These are phyloP conservation scores for Caenorhabditis zanzibari DNA, from an alignment of 2,888 invertebrate genomes.

Conservation along the genomic window DNA sequence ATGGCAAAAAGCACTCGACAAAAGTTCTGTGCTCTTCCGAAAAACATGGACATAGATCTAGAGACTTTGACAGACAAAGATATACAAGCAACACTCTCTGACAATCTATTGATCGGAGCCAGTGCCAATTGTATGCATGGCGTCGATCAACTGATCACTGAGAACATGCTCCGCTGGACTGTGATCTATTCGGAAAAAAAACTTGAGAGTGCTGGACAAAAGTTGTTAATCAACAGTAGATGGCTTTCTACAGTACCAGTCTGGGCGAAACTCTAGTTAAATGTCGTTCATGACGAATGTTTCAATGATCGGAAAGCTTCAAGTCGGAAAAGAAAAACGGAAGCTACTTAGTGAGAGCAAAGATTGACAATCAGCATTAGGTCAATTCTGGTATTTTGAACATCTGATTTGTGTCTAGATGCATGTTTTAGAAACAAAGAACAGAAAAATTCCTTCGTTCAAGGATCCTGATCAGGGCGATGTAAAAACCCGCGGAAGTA, in stretches of 20 bases:
- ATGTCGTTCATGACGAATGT: neutral
- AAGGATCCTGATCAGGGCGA: neutral
- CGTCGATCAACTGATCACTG: conserved; percentile 57
- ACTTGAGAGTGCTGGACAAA: neutral
- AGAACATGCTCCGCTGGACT: conserved; percentile 31
- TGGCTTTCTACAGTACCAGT: conserved; percentile 4
- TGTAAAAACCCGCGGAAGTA: neutral
- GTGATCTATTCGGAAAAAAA: conserved; percentile 7
- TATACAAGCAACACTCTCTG: conserved; percentile 1
- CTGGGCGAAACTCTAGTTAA: neutral
- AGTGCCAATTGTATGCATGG: conserved; percentile 42
- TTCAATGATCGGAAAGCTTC: conserved; percentile 10
- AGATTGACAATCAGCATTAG: conserved; percentile 15
- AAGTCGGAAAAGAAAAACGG: neutral
- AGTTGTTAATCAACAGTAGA: neutral
- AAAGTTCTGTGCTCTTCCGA: conserved; percentile 36
- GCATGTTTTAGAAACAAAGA: too few species aligned
- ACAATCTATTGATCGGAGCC: conserved; percentile 49
- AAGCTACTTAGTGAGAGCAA: conserved; percentile 18
- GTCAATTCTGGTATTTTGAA: neutral
- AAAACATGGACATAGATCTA: conserved; percentile 13
- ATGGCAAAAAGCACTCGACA: conserved; percentile 63
- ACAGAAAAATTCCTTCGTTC: too few species aligned
- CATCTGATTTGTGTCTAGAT: too few species aligned
- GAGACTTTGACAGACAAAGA: conserved; percentile 40